phyloP scores from a whole-genome alignment of 2,888 invertebrate genomes.

The Pocota personata region DNA sequence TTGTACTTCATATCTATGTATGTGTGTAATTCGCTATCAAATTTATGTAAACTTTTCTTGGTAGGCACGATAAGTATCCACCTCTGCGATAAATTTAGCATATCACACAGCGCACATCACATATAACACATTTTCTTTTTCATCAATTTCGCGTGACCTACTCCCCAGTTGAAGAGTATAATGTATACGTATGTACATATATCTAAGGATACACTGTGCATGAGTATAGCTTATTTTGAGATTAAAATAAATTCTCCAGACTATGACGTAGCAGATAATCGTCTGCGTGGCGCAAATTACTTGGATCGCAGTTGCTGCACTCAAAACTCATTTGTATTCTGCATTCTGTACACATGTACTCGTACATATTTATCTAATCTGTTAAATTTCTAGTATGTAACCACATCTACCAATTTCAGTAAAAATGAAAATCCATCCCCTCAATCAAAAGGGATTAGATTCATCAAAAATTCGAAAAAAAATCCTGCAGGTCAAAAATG shows the following conservation, averaged over 20 bases:
- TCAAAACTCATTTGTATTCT: neutral
- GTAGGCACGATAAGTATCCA: neutral
- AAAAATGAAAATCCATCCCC: neutral
- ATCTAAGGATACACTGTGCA: too few relatives aligned
- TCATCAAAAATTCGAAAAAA: conserved; percentile 3
- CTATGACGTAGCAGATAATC: neutral
- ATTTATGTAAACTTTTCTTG: neutral
- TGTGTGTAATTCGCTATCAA: neutral
- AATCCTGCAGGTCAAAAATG: neutral
- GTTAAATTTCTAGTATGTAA: neutral
- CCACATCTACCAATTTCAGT: neutral
- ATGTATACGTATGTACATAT: neutral
- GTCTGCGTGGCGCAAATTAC: too few relatives aligned
- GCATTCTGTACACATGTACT: neutral
- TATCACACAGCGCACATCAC: neutral
- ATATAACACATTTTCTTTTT: neutral
- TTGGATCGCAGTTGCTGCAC: neutral
- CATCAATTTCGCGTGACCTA: neutral
- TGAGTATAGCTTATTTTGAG: too few relatives aligned
- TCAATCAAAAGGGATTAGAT: neutral
- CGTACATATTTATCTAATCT: neutral
- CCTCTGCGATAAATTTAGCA: neutral
- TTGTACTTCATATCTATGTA: too few relatives aligned
- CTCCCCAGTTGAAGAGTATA: neutral
- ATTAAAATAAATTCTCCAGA: neutral